Percentiles rank a stretch among this genome's conserved stretches.
These are phyloP conservation scores for Drosophila mayri DNA, from an alignment of 1,140 invertebrate species.

Conservation along the genomic window DNA sequence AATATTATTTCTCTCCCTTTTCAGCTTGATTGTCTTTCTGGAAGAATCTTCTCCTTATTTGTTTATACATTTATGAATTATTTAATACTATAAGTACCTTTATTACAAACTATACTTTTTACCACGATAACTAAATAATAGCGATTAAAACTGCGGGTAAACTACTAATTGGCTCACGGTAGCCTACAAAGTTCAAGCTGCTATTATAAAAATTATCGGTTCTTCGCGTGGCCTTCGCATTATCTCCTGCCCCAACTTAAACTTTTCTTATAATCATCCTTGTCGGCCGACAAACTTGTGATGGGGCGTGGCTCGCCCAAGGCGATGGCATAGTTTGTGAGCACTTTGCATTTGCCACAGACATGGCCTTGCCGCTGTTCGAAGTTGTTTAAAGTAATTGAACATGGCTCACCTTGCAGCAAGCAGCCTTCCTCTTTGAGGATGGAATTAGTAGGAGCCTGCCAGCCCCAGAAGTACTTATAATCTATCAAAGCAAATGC, in stretches of 20 bases:
- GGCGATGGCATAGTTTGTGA: slow-evolving; percentile 41
- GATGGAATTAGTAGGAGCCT: slow-evolving; percentile 2
- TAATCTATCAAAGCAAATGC: slow-evolving; percentile 40
- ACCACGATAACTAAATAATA: not conserved
- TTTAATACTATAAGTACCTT: not conserved
- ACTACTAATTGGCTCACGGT: slow-evolving; percentile 2
- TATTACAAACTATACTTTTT: not conserved
- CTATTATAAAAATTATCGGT: slow-evolving; percentile 10
- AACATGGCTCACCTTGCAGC: slow-evolving; percentile 44
- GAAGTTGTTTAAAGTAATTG: slow-evolving; percentile 54
- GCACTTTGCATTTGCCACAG: slow-evolving; percentile 52
- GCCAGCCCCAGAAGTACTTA: slow-evolving; percentile 9
- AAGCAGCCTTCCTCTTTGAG: slow-evolving; percentile 24
- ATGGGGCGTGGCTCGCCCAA: slow-evolving; percentile 30
- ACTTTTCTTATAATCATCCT: slow-evolving; percentile 44
- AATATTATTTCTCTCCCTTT: not conserved
- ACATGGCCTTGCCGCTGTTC: slow-evolving; percentile 54
- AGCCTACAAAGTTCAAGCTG: slow-evolving; percentile 4
- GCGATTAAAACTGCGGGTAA: not conserved
- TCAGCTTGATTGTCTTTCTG: not conserved
- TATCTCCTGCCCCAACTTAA: slow-evolving; percentile 23
- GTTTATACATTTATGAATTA: not conserved
- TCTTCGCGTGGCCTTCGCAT: slow-evolving; percentile 36
- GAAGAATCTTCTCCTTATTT: not conserved
- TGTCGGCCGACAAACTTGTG: slow-evolving; percentile 40